These are phyloP conservation scores for Matsumurasca onukii DNA, from an alignment of 1,140 invertebrate species.

Conservation along the genomic window DNA sequence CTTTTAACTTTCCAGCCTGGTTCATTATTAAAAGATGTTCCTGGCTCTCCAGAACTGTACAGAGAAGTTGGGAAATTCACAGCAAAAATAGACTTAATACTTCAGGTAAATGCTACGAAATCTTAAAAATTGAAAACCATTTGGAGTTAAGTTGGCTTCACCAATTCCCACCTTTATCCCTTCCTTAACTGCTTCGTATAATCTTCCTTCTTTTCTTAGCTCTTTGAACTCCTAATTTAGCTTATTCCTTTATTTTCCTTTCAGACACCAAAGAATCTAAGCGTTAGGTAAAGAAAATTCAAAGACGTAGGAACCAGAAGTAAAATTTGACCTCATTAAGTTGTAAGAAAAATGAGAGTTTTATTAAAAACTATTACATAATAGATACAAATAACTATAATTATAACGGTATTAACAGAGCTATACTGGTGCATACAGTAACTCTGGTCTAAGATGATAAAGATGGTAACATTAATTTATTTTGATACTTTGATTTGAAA, in stretches of 20 bases:
- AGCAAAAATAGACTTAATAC: constrained; percentile 62
- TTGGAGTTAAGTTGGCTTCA: not conserved
- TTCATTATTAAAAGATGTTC: constrained; percentile 60
- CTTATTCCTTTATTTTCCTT: not conserved
- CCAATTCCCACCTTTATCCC: not conserved
- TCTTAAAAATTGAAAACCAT: not conserved
- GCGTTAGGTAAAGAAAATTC: too few relatives aligned
- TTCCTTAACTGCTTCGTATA: not conserved
- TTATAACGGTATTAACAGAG: too few relatives aligned
- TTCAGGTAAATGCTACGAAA: constrained; percentile 47
- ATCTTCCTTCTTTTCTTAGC: not conserved
- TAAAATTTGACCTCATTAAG: too few relatives aligned
- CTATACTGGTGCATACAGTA: too few relatives aligned
- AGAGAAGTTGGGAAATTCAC: constrained; percentile 69
- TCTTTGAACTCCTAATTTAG: not conserved
- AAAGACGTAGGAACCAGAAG: too few relatives aligned
- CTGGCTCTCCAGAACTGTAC: constrained; percentile 58
- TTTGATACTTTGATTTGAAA: too few relatives aligned
- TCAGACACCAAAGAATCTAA: too few relatives aligned
- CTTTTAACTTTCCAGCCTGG: constrained; percentile 74
- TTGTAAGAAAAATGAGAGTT: too few relatives aligned
- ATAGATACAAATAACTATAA: too few relatives aligned
- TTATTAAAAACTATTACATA: too few relatives aligned
- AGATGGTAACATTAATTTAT: too few relatives aligned
- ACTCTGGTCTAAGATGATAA: too few relatives aligned